Percentiles rank a stretch among this genome's conserved stretches.
Conservation (phyloP, 2,113 vertebrate species). For the Melanerpes aurifrons region DNA sequence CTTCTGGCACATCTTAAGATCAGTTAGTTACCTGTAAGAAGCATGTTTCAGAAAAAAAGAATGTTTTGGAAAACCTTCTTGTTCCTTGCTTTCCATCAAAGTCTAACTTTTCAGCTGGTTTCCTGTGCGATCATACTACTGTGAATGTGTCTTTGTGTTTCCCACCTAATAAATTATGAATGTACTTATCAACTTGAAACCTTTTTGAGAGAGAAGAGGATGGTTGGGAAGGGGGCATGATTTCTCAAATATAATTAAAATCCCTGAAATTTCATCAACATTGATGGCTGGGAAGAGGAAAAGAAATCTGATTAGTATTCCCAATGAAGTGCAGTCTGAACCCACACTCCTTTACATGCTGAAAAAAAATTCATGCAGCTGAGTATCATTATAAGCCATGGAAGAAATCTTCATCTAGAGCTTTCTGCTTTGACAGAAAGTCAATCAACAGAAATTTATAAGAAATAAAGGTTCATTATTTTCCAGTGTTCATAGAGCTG, state of each 20-base stretch:
- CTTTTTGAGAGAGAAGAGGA: background rate
- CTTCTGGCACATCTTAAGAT: background rate
- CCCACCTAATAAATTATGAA: background rate
- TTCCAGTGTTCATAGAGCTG: background rate
- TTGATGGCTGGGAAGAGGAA: background rate
- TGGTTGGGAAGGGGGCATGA: background rate
- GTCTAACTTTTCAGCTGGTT: background rate
- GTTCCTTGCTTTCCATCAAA: background rate
- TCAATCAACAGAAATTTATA: background rate
- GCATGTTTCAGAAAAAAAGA: background rate
- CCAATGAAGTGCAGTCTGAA: background rate
- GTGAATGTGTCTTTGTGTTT: background rate
- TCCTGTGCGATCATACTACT: background rate
- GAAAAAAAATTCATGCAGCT: background rate
- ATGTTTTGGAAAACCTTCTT: background rate
- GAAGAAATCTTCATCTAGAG: background rate
- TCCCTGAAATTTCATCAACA: background rate
- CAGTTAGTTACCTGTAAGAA: background rate
- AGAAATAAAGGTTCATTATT: background rate
- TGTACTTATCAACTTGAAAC: background rate
- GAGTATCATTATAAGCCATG: background rate
- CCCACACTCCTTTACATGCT: background rate
- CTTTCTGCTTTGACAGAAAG: background rate
- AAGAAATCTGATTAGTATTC: background rate
- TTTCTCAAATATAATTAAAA: constrained; percentile 7